phyloP scores from a whole-genome alignment of 2,797 vertebrate species.

The Darevskia mixta region DNA sequence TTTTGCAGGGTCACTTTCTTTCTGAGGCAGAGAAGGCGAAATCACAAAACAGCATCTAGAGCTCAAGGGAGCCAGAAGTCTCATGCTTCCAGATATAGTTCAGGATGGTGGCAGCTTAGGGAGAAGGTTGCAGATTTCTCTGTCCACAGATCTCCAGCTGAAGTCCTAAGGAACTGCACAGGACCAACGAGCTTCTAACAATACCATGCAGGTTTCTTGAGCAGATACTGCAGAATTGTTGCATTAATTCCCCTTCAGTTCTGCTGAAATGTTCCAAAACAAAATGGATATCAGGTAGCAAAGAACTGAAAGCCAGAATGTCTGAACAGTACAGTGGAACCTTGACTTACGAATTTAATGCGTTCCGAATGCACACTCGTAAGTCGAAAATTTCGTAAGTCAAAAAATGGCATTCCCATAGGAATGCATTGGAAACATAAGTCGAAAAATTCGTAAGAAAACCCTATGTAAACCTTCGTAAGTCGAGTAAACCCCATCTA shows the following conservation, averaged over 20 bases:
- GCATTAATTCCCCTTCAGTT: slow-evolving; percentile 39
- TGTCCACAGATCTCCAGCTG: not conserved
- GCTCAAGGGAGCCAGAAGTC: not conserved
- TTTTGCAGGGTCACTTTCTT: slow-evolving; percentile 33
- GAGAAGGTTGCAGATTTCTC: not conserved
- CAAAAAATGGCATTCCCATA: no score
- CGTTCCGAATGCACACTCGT: no score
- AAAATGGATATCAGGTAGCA: slow-evolving; percentile 25
- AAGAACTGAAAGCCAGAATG: not conserved
- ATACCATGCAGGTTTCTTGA: not conserved
- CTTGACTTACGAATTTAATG: no score
- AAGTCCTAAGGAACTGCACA: slow-evolving; percentile 17
- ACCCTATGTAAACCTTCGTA: no score
- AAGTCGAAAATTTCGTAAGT: no score
- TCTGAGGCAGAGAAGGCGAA: slow-evolving; percentile 30
- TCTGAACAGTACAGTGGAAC: slow-evolving; percentile 15
- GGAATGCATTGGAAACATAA: no score
- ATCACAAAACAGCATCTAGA: not conserved
- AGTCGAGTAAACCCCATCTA: no score
- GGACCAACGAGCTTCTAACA: not conserved
- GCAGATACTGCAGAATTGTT: slow-evolving; percentile 18
- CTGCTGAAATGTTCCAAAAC: slow-evolving; percentile 18
- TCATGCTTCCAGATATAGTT: slow-evolving; percentile 8
- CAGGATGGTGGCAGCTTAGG: not conserved
- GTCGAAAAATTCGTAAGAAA: no score